Conservation (phyloP, 1,140 invertebrate species). For the Lineus longissimus region DNA sequence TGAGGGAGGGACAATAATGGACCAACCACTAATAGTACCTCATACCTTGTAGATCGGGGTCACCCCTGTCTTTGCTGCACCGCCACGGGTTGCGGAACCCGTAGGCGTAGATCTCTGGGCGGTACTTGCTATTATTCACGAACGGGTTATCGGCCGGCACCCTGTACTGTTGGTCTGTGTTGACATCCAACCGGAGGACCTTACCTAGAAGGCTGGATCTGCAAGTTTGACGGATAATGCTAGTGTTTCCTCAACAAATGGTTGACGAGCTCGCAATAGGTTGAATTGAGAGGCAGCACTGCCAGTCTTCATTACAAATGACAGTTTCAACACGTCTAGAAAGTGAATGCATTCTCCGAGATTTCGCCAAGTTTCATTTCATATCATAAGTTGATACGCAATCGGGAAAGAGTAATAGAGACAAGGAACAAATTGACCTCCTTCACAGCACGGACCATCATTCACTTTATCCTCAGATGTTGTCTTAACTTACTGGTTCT, state of each 20-base stretch:
- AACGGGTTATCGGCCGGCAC: slow-evolving; percentile 43
- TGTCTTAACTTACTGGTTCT: slow-evolving; percentile 33
- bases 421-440: too few relatives aligned
- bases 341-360: too few relatives aligned
- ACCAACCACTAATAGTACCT: background rate
- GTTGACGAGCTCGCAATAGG: too few relatives aligned
- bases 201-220: slow-evolving; percentile 40
- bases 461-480: background rate
- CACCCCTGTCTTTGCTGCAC: slow-evolving; percentile 39
- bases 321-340: too few relatives aligned
- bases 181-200: slow-evolving; percentile 42
- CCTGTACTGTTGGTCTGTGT: slow-evolving; percentile 21
- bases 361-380: too few relatives aligned
- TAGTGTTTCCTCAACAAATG: background rate
- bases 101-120: slow-evolving; percentile 44
- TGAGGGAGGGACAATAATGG: too few relatives aligned
- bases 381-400: too few relatives aligned
- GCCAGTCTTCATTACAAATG: too few relatives aligned
- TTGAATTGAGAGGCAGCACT: too few relatives aligned
- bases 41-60: slow-evolving; percentile 19
- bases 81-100: slow-evolving; percentile 49
- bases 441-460: too few relatives aligned
- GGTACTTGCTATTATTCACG: slow-evolving; percentile 17
- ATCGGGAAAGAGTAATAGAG: too few relatives aligned
- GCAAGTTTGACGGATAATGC: background rate